A percentile compares a stretch with the other conserved stretches of the same genome.
phyloP scores from a whole-genome alignment of 2,797 vertebrate genomes.

The Lophius americanus region DNA sequence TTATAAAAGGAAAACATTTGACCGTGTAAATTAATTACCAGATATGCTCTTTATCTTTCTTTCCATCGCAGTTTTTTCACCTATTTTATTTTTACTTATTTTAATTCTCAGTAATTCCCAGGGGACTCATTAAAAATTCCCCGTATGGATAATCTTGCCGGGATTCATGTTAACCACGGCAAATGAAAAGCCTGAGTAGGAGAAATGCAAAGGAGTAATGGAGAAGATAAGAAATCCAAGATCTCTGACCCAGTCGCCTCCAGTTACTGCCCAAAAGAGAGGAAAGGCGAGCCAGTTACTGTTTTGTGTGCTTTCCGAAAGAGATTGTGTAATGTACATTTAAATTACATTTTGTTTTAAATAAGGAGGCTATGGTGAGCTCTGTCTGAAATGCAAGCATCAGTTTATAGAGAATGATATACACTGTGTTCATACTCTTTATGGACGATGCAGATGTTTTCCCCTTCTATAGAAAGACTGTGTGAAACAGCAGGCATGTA shows the following conservation, averaged over 20 bases:
- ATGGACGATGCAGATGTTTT: constrained; percentile 12
- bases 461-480: not conserved
- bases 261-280: constrained; percentile 70
- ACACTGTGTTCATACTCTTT: not conserved
- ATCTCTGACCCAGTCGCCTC: constrained; percentile 62
- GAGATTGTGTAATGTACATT: constrained; percentile 17
- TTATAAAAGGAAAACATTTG: not conserved
- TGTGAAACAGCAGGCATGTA: constrained; percentile 5
- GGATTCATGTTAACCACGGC: constrained; percentile 52
- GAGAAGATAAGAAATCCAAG: constrained; percentile 72
- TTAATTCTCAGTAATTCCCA: constrained; percentile 74
- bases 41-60: not conserved
- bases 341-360: constrained; percentile 30
- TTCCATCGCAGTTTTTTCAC: not conserved
- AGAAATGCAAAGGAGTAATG: constrained; percentile 66
- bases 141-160: constrained; percentile 69
- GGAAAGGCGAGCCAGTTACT: constrained; percentile 67
- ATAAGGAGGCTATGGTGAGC: constrained; percentile 26
- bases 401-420: constrained; percentile 14
- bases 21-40: not conserved
- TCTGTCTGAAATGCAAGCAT: constrained; percentile 37
- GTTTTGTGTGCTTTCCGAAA: constrained; percentile 29
- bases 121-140: constrained; percentile 80
- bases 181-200: constrained; percentile 65
- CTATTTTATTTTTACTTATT: constrained; percentile 1